A percentile compares a stretch with the other conserved stretches of the same genome.
These are phyloP conservation scores for Drosophila anceps DNA, from an alignment of 2,888 invertebrate genomes.

Conservation along the genomic window DNA sequence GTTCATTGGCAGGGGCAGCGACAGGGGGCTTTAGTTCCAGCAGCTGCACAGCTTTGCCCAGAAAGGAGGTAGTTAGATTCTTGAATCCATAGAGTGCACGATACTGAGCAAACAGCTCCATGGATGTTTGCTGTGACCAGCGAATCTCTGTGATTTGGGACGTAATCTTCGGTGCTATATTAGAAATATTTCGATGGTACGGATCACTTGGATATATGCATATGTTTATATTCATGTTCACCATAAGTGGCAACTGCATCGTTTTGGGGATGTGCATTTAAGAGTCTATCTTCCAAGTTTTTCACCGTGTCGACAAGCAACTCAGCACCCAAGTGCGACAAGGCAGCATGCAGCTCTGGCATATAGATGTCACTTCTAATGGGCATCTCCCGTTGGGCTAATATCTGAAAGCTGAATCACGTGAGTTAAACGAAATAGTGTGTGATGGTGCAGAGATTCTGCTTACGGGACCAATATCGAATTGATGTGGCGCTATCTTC, in stretches of 20 bases:
- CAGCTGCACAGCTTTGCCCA: constrained; percentile 88
- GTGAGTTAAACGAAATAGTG: not conserved
- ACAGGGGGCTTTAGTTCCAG: constrained; percentile 85
- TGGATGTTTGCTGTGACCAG: constrained; percentile 89
- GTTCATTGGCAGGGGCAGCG: constrained; percentile 28
- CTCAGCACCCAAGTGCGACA: constrained; percentile 90
- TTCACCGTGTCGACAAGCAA: constrained; percentile 88
- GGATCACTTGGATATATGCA: not conserved
- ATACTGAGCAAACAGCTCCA: constrained; percentile 89
- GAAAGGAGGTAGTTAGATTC: constrained; percentile 88
- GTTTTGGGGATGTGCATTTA: constrained; percentile 88
- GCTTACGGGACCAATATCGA: constrained; percentile 90
- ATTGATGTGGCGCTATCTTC: constrained; percentile 92
- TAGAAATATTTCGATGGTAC: constrained; percentile 9
- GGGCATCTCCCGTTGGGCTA: constrained; percentile 87
- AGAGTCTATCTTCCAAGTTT: constrained; percentile 87
- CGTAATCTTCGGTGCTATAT: constrained; percentile 90
- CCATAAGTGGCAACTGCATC: constrained; percentile 89
- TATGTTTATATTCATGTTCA: constrained; percentile 83
- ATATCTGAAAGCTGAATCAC: constrained; percentile 68
- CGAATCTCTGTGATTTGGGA: constrained; percentile 87
- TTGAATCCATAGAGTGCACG: constrained; percentile 89
- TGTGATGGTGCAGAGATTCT: not conserved
- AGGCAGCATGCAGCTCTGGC: constrained; percentile 88
- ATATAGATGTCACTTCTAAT: constrained; percentile 88